Evolutionary conservation across 2,113 vertebrate species (phyloP), one percentile per base, ranked within the genome.

Genomic region (Indicator indicator): DNA sequence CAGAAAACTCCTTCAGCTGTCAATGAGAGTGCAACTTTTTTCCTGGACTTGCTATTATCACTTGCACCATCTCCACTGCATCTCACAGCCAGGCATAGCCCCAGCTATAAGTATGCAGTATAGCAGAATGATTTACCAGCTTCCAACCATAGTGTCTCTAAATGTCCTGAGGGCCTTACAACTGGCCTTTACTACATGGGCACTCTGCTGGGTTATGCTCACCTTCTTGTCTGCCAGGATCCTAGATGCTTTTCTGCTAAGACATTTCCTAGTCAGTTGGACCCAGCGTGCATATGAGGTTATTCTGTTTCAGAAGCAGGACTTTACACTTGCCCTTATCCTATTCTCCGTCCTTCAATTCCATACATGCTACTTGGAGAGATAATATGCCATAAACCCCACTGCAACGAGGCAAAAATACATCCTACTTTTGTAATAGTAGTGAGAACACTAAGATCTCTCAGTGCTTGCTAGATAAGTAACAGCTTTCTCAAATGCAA

Each of bases 41-140:
- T 92, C 88, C 88, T 81, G 72, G 86, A 93, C 33, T 91, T 76
- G 27, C 27, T 83, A 26, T 80, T 86, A 81, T 78, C 88, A 65
- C 68, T 90, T 86, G 46, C 19, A 64, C 21, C 65, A 74, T 38
- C 80, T 91, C 72, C 30, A 19, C 68, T 81, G 78, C 56, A 21
- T n/a, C 73, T 73, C 33, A 67, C 50, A 77, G 68, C 20, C 79
- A 89, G 63, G 48, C 70, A 87, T 1, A 0, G 38, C 36, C 42
- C 33, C 56, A 90, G 16, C 32, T 60, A 72, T 9, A 94, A 65
- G 23, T 28, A 83, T 59, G 32, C n/a, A 86, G 44, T 18, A 42
- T 3, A 50, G 38, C 56, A 71, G 42, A 85, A 88, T 77, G 13
- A 83, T 18, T 18, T 48, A 75, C 32, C 13, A 74, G 38, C 19